Percentiles rank a stretch among this genome's conserved stretches.
These are phyloP conservation scores for Metopia argyrocephala DNA, from an alignment of 2,888 invertebrate species.

Conservation along the genomic window DNA sequence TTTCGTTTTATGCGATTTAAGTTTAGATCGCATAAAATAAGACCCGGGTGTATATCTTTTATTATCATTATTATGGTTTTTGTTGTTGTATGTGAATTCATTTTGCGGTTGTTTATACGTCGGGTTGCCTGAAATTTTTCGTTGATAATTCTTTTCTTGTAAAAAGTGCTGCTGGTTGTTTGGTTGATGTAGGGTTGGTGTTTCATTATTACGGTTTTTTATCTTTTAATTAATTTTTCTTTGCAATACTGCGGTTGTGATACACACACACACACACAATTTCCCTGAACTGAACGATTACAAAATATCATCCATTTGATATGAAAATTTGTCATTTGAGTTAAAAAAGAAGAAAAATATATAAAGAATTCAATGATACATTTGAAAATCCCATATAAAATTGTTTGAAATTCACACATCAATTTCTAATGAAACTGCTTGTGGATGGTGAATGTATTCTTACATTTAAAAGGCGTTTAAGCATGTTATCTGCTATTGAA, in stretches of 20 bases:
- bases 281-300: background rate
- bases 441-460: no score
- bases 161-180: background rate
- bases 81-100: background rate
- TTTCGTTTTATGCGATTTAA: no score
- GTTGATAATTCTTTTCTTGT: background rate
- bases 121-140: background rate
- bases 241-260: background rate
- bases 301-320: background rate
- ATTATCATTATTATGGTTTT: background rate
- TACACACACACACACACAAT: background rate
- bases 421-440: no score
- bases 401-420: no score
- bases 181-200: conserved; percentile 14
- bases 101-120: conserved; percentile 14
- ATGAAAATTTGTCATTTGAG: background rate
- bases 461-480: no score
- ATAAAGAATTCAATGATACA: background rate
- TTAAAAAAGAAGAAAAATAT: background rate
- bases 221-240: background rate
- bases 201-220: background rate
- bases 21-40: no score
- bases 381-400: no score
- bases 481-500: no score
- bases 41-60: background rate